phyloP scores from a whole-genome alignment of 2,113 vertebrate genomes.

The Prionailurus bengalensis region DNA sequence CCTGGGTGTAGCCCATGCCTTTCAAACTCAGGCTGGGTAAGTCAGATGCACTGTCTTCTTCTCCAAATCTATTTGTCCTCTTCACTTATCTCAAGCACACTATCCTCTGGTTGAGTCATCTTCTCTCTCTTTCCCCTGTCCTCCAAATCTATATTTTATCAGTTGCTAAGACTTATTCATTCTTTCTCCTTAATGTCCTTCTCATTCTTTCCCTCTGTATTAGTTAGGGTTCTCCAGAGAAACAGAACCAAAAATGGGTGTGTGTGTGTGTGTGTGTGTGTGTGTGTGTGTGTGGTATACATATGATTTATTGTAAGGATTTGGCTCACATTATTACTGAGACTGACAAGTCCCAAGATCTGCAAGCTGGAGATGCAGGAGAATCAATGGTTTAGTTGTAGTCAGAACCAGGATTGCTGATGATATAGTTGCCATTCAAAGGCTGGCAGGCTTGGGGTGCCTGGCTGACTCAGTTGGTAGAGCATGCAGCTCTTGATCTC shows the following conservation, averaged over 20 bases:
- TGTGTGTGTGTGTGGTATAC: neutral
- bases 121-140: neutral
- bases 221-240: neutral
- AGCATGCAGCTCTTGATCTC: neutral
- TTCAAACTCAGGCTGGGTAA: neutral
- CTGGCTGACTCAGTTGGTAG: neutral
- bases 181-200: neutral
- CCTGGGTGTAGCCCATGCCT: neutral
- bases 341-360: neutral
- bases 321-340: neutral
- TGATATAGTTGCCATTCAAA: neutral
- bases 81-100: neutral
- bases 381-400: neutral
- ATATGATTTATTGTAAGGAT: neutral
- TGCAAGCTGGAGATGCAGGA: neutral
- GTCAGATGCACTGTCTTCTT: neutral
- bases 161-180: neutral
- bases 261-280: neutral
- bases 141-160: neutral
- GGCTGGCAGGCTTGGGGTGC: neutral
- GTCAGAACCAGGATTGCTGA: neutral
- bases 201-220: neutral
- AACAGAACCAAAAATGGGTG: neutral
- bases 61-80: neutral
- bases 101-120: neutral